Evolutionary conservation across 37 sponge, comb jelly and placozoan genomes (phyloP).

Genomic region (Halisarca cf. caerulea): DNA sequence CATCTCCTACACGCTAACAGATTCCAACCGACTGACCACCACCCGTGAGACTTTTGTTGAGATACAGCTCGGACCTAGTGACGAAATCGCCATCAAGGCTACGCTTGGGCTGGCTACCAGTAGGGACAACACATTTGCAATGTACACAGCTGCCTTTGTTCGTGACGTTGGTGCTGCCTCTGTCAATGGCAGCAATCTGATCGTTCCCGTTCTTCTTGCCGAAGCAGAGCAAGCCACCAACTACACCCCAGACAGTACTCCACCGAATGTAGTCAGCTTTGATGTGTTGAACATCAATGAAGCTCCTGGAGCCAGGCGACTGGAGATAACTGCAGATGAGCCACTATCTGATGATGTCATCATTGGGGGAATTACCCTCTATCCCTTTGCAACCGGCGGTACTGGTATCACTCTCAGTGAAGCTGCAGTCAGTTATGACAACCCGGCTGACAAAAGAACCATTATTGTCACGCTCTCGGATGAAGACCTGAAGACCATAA

Average conservation of each 20-base stretch:
- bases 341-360: constrained; percentile 58
- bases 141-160: constrained; percentile 49
- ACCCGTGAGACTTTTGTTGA: constrained; percentile 50
- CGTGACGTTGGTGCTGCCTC: constrained; percentile 73
- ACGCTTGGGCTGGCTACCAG: constrained; percentile 59
- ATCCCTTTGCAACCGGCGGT: constrained; percentile 34
- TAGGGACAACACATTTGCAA: constrained; percentile 62
- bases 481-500: constrained; percentile 71
- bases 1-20: constrained; percentile 55
- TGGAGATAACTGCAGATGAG: constrained; percentile 57
- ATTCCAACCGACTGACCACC: constrained; percentile 25
- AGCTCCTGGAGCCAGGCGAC: constrained; percentile 24
- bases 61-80: constrained; percentile 37
- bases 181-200: constrained; percentile 19
- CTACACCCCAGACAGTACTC: constrained; percentile 58
- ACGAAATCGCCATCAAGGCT: constrained; percentile 73
- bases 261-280: constrained; percentile 61
- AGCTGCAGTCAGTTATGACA: constrained; percentile 42
- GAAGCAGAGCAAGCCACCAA: constrained; percentile 41
- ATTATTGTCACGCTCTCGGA: constrained; percentile 54
- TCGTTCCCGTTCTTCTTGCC: constrained; percentile 22
- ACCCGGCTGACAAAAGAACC: constrained; percentile 47
- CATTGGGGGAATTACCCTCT: constrained; percentile 44
- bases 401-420: constrained; percentile 65
- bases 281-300: constrained; percentile 72